These are phyloP conservation scores for Maniola hyperantus DNA, from an alignment of 2,888 invertebrate genomes.

Conservation along the genomic window DNA sequence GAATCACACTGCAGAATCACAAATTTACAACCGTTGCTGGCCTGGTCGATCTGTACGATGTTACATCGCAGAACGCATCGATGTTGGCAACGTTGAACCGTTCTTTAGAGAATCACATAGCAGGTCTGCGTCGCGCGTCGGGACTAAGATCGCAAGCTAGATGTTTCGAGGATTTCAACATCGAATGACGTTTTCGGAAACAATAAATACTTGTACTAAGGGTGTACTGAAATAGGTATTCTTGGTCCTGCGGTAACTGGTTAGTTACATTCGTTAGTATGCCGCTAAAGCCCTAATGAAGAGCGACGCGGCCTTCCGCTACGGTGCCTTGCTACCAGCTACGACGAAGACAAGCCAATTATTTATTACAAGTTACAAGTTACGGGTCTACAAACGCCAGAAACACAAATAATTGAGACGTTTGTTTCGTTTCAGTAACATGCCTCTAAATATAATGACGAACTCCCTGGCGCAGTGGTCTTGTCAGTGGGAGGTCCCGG, in stretches of 20 bases:
- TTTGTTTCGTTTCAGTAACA: not conserved
- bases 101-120: no score
- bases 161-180: no score
- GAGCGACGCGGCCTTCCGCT: slow-evolving; percentile 4
- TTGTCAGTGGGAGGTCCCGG: no score
- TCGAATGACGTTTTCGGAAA: not conserved
- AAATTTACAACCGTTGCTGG: no score
- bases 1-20: no score
- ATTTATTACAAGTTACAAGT: slow-evolving; percentile 6
- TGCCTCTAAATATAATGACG: no score
- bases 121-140: no score
- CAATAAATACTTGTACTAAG: not conserved
- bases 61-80: no score
- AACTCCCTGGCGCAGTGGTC: no score
- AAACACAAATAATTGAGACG: not conserved
- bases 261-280: slow-evolving; percentile 12
- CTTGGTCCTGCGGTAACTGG: slow-evolving; percentile 5
- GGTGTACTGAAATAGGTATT: not conserved
- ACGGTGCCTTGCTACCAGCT: not conserved
- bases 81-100: no score
- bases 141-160: no score
- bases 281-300: slow-evolving; percentile 6
- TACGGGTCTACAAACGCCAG: not conserved
- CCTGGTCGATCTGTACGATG: no score
- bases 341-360: slow-evolving; percentile 1